Evolutionary conservation across 1,140 invertebrate species (phyloP).

Genomic region (Drosophila azteca): DNA sequence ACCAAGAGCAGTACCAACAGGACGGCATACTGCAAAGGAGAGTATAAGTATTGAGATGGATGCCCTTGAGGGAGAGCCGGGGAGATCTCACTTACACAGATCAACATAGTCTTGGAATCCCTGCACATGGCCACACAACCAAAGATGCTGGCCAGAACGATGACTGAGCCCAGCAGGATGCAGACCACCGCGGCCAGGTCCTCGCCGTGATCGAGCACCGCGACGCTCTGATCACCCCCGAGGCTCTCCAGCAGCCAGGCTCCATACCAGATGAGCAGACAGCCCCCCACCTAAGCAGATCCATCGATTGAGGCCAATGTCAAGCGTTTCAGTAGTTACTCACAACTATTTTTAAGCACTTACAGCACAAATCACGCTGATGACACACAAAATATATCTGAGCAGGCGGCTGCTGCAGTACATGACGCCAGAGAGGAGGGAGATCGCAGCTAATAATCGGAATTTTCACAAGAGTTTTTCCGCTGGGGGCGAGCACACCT

Average conservation of each 20-base stretch:
- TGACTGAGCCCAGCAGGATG: slow-evolving; percentile 64
- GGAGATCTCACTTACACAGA: slow-evolving; percentile 49
- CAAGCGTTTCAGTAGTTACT: slow-evolving; percentile 9
- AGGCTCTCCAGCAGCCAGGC: slow-evolving; percentile 68
- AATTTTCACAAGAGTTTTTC: slow-evolving; percentile 30
- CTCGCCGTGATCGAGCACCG: slow-evolving; percentile 62
- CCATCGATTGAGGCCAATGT: slow-evolving; percentile 46
- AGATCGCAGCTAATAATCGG: slow-evolving; percentile 9
- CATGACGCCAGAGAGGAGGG: slow-evolving; percentile 32
- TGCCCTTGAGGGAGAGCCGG: no score
- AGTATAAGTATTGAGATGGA: background rate
- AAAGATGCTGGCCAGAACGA: slow-evolving; percentile 60
- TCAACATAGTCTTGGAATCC: slow-evolving; percentile 63
- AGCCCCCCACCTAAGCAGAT: slow-evolving; percentile 59
- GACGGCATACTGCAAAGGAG: slow-evolving; percentile 63
- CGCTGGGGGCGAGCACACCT: slow-evolving; percentile 50
- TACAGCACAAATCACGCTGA: slow-evolving; percentile 68
- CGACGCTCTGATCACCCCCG: slow-evolving; percentile 21
- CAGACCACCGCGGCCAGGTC: slow-evolving; percentile 56
- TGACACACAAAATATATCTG: slow-evolving; percentile 56
- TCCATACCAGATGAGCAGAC: slow-evolving; percentile 74
- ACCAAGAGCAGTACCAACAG: slow-evolving; percentile 64
- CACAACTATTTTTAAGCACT: slow-evolving; percentile 42
- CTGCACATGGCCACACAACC: slow-evolving; percentile 53
- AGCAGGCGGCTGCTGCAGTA: slow-evolving; percentile 64